Evolutionary conservation across 2,797 vertebrate genomes (phyloP).

Genomic region (Sebastes iracundus): DNA sequence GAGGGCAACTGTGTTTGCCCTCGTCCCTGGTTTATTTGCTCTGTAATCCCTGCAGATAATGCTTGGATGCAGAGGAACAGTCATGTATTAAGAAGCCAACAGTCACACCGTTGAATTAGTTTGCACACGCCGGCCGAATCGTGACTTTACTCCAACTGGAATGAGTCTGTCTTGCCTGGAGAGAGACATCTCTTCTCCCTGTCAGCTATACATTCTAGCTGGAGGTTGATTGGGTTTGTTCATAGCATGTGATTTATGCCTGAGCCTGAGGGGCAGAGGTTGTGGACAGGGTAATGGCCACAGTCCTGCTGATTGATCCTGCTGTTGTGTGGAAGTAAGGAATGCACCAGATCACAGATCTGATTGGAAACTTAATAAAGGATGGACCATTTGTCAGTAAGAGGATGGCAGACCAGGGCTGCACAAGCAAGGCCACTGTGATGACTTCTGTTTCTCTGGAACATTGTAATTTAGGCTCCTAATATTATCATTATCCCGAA

Average conservation of each 20-base stretch:
- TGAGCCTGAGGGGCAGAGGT: conserved; percentile 12
- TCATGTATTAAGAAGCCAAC: background rate
- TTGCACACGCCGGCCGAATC: background rate
- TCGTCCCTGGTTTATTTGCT: conserved; percentile 7
- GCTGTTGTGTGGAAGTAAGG: background rate
- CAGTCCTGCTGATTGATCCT: conserved; percentile 24
- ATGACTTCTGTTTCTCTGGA: background rate
- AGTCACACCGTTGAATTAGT: background rate
- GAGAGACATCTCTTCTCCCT: background rate
- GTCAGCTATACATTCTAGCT: background rate
- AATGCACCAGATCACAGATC: conserved; percentile 18
- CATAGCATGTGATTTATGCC: conserved; percentile 10
- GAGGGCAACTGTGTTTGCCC: background rate
- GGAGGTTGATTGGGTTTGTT: background rate
- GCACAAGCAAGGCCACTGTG: background rate
- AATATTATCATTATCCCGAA: background rate
- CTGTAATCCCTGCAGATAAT: conserved; percentile 19
- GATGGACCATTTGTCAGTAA: background rate
- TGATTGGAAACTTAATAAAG: background rate
- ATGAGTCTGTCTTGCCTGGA: background rate
- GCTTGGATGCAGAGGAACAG: background rate
- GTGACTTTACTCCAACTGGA: background rate
- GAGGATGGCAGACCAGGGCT: background rate
- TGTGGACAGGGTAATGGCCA: conserved; percentile 1
- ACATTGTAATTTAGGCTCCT: background rate